These are phyloP conservation scores for Crossaster papposus DNA, from an alignment of 53 echinoderm and acorn worm species.

Conservation along the genomic window DNA sequence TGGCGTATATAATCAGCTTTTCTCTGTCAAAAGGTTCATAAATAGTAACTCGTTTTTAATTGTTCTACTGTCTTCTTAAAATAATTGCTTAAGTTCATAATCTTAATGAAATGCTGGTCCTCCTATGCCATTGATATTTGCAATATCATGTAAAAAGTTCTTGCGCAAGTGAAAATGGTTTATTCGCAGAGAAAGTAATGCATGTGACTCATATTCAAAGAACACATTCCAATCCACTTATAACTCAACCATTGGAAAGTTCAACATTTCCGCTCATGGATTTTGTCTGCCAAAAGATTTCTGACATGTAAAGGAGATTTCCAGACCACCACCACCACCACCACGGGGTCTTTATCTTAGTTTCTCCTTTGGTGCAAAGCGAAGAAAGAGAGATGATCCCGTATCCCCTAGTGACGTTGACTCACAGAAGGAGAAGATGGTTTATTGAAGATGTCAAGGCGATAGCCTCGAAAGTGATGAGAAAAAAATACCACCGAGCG, in stretches of 20 bases:
- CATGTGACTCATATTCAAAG: not conserved
- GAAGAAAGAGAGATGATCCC: not conserved
- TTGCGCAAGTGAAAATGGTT: not conserved
- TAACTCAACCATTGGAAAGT: not conserved
- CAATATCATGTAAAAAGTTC: not conserved
- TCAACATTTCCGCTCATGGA: not conserved
- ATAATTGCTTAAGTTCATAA: too few relatives aligned
- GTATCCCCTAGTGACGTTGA: conserved; percentile 22
- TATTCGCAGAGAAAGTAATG: not conserved
- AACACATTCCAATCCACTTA: not conserved
- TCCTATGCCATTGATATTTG: too few relatives aligned
- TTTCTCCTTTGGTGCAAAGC: not conserved
- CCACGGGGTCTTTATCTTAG: conserved; percentile 14
- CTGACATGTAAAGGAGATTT: not conserved
- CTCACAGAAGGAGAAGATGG: not conserved
- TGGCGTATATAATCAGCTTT: too few relatives aligned
- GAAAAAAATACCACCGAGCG: conserved; percentile 17
- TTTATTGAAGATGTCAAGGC: conserved; percentile 11
- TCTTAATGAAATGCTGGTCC: too few relatives aligned
- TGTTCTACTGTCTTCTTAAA: too few relatives aligned
- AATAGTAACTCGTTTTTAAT: too few relatives aligned
- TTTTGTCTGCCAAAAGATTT: not conserved
- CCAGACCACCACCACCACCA: conserved; percentile 9
- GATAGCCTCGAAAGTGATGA: not conserved
- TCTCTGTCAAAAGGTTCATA: too few relatives aligned